Evolutionary conservation across 2,888 invertebrate genomes (phyloP), one percentile per base, ranked within the genome.

Genomic region (Drosophila fungiperda): DNA sequence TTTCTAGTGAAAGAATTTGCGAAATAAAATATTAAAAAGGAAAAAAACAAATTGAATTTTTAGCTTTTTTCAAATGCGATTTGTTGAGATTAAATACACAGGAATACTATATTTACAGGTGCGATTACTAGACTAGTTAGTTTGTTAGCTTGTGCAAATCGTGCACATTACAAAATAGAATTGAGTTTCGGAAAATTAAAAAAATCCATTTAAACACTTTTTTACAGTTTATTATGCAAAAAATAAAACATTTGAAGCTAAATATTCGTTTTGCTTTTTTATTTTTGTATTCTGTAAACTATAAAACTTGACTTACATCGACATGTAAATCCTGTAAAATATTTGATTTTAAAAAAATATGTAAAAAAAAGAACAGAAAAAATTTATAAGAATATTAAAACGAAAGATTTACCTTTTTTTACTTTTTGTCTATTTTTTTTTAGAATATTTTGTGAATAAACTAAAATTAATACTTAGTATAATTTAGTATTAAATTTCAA

Each of bases 311-410:
- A 93, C 94, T 94, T 94, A 94, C 94, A 93, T 94, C 94, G 93
- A 94, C 94, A 94, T 94, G 94, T 94, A 94, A 94, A 93, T 93
- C 94, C 94, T 94, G 94, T 82, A 92, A 93, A 92, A 92, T 91
- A 92, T 92, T 92, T 87, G 81, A 80, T 86, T 85, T 45, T 7
- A 45, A 83, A 88, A 80, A 87, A 88, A 91, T 75, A 82, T 85
- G 72, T 84, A 83, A 91, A 91, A 91, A 90, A 88, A 92, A 89
- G 83, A 91, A 91, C 80, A 90, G 83, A 90, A 91, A 90, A 87
- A 88, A 90, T 86, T 74, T 89, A 87, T 91, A 89, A 90, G 83
- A 83, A 81, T 85, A 90, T 83, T 72, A 70, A 74, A 76, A 84
- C 62, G 67, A 82, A 85, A 74, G 71, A 71, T 71, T 87, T 76